Percentiles rank a stretch among this genome's conserved stretches.
Evolutionary conservation across 2,113 vertebrate genomes (phyloP).

Genomic region (Semnornis frantzii): DNA sequence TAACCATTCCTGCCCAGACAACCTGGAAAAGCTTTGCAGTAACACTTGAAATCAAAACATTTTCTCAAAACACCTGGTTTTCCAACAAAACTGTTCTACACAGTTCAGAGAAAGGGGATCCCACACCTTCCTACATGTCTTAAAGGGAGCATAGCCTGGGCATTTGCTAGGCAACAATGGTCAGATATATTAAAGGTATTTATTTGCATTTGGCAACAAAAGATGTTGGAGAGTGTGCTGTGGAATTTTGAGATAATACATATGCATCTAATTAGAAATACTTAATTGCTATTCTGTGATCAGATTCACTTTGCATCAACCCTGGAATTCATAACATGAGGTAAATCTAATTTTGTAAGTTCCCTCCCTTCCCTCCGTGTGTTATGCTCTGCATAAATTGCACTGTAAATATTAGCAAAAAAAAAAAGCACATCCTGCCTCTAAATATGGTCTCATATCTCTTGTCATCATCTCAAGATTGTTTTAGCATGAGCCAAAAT

Average conservation of each 20-base stretch:
- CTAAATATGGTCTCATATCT: background rate
- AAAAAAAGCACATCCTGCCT: background rate
- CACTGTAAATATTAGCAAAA: background rate
- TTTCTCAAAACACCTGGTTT: background rate
- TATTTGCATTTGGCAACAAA: background rate
- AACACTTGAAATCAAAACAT: slow-evolving; percentile 18
- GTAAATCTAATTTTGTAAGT: background rate
- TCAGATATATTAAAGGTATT: background rate
- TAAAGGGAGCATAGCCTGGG: background rate
- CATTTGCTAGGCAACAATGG: background rate
- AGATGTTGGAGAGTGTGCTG: background rate
- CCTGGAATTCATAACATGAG: background rate
- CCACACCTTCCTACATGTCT: background rate
- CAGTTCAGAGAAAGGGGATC: background rate
- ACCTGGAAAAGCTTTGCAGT: background rate
- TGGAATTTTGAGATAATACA: background rate
- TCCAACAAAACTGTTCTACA: background rate
- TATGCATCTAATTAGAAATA: background rate
- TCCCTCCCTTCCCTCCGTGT: background rate
- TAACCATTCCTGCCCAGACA: background rate
- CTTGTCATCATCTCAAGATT: background rate
- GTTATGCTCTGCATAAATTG: background rate
- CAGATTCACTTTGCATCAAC: background rate
- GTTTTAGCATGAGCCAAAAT: background rate
- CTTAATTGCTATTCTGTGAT: background rate